These are phyloP conservation scores for Sebastes matsubarae DNA, from an alignment of 2,797 vertebrate genomes.

Conservation along the genomic window DNA sequence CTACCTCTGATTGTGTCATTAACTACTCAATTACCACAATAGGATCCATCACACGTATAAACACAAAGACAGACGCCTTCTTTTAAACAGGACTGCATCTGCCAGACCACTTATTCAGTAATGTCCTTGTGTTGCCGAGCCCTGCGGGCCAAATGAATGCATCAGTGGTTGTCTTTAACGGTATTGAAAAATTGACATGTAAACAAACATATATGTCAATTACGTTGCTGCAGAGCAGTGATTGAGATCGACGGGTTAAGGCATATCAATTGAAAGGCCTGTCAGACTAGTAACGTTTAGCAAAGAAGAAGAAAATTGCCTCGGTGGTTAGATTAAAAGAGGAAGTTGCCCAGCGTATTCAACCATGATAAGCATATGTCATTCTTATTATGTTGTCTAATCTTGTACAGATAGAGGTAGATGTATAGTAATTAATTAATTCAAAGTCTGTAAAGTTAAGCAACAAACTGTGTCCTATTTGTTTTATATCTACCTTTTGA, in stretches of 20 bases:
- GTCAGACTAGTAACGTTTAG: not conserved
- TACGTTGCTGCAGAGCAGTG: constrained; percentile 3
- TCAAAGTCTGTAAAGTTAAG: not conserved
- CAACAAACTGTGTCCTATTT: not conserved
- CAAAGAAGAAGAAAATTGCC: not conserved
- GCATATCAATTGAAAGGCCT: constrained; percentile 9
- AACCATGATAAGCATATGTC: not conserved
- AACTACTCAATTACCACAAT: not conserved
- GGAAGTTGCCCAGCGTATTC: not conserved
- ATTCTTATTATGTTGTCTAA: not conserved
- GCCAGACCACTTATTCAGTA: constrained; percentile 15
- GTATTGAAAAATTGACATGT: constrained; percentile 37
- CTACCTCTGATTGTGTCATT: not conserved
- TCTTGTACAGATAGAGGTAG: not conserved
- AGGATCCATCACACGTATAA: not conserved
- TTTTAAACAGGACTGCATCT: not conserved
- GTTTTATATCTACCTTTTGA: not conserved
- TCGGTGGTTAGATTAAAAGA: not conserved
- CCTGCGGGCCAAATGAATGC: constrained; percentile 1
- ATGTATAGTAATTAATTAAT: not conserved
- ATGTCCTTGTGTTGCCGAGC: constrained; percentile 24
- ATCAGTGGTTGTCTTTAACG: constrained; percentile 37
- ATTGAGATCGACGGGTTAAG: not conserved
- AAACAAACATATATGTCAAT: constrained; percentile 52
- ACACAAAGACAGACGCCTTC: not conserved